Percentiles rank a stretch among this genome's conserved stretches.
These are phyloP conservation scores for Furcula furcula DNA, from an alignment of 2,888 invertebrate species.

Conservation along the genomic window DNA sequence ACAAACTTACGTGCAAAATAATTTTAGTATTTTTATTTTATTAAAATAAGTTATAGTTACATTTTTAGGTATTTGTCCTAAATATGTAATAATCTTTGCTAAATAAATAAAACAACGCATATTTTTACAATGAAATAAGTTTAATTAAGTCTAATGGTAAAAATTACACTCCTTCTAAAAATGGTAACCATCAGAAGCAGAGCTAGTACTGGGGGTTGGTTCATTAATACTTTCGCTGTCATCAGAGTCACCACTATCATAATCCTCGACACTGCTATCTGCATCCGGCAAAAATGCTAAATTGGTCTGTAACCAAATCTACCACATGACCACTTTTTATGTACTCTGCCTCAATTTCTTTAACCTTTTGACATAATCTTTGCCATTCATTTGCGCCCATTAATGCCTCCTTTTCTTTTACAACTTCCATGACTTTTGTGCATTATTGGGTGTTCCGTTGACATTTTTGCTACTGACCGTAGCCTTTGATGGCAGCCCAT, in stretches of 20 bases:
- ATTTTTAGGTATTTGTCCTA: too few species aligned
- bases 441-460: conserved; percentile 7
- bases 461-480: conserved; percentile 3
- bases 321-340: conserved; percentile 8
- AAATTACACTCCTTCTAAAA: too few species aligned
- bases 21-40: too few species aligned
- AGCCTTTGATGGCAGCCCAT: not conserved
- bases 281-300: conserved; percentile 8
- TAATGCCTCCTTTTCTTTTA: conserved; percentile 17
- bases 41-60: too few species aligned
- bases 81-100: too few species aligned
- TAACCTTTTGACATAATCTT: conserved; percentile 16
- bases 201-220: too few species aligned
- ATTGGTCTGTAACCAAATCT: conserved; percentile 13
- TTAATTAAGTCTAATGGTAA: too few species aligned
- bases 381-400: conserved; percentile 20
- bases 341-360: conserved; percentile 13
- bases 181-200: too few species aligned
- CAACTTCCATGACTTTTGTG: conserved; percentile 13
- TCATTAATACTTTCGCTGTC: conserved; percentile 1
- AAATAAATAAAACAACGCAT: too few species aligned
- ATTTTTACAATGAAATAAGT: too few species aligned
- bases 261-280: conserved; percentile 1
- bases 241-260: conserved; percentile 1
- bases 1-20: too few species aligned